A percentile compares a stretch with the other conserved stretches of the same genome.
Evolutionary conservation across 2,888 invertebrate genomes (phyloP).

Genomic region (Temnothorax unifasciatus): DNA sequence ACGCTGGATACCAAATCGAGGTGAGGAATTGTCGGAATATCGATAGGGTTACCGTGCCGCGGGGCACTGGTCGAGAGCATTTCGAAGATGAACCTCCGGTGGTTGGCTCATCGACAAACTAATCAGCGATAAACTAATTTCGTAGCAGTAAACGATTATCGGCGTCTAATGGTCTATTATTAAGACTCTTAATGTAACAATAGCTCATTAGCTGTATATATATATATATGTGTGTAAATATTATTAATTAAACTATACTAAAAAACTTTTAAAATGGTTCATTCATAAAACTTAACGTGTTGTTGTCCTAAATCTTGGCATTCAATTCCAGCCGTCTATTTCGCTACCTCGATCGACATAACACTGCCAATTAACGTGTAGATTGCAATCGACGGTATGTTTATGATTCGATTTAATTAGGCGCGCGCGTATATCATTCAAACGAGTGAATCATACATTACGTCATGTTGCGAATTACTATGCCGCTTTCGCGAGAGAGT

Average conservation of each 20-base stretch:
- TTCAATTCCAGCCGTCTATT: neutral
- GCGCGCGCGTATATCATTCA: neutral
- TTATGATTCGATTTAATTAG: slow-evolving; percentile 13
- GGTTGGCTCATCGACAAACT: neutral
- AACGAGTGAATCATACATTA: slow-evolving; percentile 19
- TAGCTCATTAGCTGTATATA: neutral
- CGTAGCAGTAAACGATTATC: neutral
- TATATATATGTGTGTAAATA: neutral
- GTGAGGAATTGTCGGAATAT: slow-evolving; percentile 61
- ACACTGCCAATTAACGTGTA: neutral
- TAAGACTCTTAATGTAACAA: neutral
- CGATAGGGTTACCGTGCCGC: neutral
- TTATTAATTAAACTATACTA: neutral
- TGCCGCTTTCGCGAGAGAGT: neutral
- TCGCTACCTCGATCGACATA: slow-evolving; percentile 1
- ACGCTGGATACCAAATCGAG: slow-evolving; percentile 72
- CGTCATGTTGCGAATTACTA: neutral
- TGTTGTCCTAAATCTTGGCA: neutral
- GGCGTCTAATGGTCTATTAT: neutral
- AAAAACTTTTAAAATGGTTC: neutral
- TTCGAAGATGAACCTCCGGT: slow-evolving; percentile 4
- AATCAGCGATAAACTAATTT: neutral
- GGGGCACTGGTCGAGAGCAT: neutral
- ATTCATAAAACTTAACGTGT: neutral
- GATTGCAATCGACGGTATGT: slow-evolving; percentile 15